Conservation (phyloP, 2,888 invertebrate genomes). For the Mellilla xanthometata region DNA sequence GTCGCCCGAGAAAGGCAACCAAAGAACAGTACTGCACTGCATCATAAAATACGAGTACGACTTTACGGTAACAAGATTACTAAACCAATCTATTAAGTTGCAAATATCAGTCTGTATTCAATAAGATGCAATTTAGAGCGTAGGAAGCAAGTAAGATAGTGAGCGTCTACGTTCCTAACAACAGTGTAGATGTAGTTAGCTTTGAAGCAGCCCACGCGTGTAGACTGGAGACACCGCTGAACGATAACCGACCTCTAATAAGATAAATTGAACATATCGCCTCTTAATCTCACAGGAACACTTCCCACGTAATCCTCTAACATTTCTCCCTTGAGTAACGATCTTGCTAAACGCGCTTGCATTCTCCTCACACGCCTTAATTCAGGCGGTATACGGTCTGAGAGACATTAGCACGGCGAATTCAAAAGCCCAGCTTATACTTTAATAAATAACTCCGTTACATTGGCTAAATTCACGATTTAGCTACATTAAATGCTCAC, state of each 20-base stretch:
- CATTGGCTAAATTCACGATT: constrained; percentile 13
- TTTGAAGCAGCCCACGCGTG: constrained; percentile 50
- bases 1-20: constrained; percentile 12
- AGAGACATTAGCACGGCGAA: constrained; percentile 14
- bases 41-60: neutral
- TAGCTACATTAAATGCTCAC: constrained; percentile 19
- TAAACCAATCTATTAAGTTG: constrained; percentile 24
- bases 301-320: constrained; percentile 48
- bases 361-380: constrained; percentile 30
- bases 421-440: constrained; percentile 5
- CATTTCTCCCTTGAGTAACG: constrained; percentile 49
- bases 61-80: constrained; percentile 1
- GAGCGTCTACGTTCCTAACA: constrained; percentile 30
- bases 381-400: neutral
- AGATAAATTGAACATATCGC: constrained; percentile 66
- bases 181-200: constrained; percentile 27
- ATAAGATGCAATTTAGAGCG: constrained; percentile 33
- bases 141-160: constrained; percentile 42
- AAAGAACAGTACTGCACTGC: constrained; percentile 5
- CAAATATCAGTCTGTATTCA: constrained; percentile 22
- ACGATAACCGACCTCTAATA: constrained; percentile 52
- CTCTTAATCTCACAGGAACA: constrained; percentile 54
- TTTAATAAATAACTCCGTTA: no score
- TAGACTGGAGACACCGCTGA: constrained; percentile 44
- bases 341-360: constrained; percentile 40